Conservation (phyloP, 2,113 vertebrate species). For the Dipodomys merriami region DNA sequence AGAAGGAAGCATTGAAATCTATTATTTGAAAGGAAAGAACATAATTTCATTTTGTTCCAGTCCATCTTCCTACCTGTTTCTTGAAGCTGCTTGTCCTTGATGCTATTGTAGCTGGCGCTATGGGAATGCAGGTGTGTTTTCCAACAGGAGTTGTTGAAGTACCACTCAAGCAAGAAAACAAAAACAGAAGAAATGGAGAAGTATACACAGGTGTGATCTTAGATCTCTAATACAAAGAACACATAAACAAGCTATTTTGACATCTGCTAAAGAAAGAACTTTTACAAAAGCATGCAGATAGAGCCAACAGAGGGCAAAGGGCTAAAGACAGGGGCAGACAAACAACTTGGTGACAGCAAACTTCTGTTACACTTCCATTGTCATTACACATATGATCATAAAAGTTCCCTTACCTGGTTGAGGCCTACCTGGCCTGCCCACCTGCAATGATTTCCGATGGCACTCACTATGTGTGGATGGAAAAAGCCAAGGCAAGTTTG, state of each 20-base stretch:
- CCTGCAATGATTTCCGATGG: neutral
- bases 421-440: neutral
- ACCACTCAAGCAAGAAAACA: neutral
- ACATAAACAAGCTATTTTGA: slow-evolving; percentile 28
- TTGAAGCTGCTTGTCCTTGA: neutral
- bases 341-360: neutral
- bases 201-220: neutral
- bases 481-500: slow-evolving; percentile 32
- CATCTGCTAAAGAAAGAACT: neutral
- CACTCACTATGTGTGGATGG: neutral
- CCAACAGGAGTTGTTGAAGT: neutral
- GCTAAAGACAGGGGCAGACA: neutral
- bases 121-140: neutral
- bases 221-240: neutral
- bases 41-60: neutral
- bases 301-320: neutral
- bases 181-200: slow-evolving; percentile 23
- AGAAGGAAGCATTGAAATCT: neutral
- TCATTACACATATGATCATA: neutral
- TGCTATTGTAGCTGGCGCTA: neutral
- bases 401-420: neutral
- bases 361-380: neutral
- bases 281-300: neutral
- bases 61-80: neutral
- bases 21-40: neutral